Percentiles rank a stretch among this genome's conserved stretches.
Conservation (phyloP, 2,113 vertebrate genomes). For the Myrmecobius fasciatus region DNA sequence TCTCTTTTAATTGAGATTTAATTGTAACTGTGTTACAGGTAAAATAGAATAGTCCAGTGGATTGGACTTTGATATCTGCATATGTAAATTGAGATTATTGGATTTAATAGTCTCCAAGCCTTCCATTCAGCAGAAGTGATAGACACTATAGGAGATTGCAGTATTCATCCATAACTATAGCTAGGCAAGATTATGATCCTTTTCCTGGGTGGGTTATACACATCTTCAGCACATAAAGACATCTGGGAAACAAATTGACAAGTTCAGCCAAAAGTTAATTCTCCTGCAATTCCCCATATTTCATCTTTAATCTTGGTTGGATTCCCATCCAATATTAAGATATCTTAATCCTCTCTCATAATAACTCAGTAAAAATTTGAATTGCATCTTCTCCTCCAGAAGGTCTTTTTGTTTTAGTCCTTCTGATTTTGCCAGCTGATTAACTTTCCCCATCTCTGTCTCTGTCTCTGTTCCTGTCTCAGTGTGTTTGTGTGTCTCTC, state of each 20-base stretch:
- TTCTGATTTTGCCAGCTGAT: background rate
- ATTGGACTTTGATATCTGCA: background rate
- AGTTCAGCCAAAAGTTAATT: background rate
- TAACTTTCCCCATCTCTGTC: too few species aligned
- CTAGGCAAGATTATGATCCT: background rate
- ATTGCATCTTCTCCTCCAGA: background rate
- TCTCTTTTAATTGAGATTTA: background rate
- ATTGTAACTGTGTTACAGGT: background rate
- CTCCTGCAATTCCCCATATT: background rate
- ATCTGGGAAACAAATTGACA: background rate
- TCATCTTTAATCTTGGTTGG: background rate
- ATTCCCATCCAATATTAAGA: background rate
- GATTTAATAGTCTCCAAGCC: background rate
- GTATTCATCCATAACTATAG: background rate
- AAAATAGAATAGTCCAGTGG: background rate
- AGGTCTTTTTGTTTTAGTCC: background rate
- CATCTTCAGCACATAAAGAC: background rate
- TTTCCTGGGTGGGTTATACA: background rate
- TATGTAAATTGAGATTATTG: background rate
- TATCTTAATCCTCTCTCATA: background rate
- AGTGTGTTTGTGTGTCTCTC: too few species aligned
- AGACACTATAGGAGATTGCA: background rate
- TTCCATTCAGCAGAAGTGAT: background rate
- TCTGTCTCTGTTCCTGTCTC: too few species aligned
- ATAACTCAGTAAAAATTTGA: background rate